Evolutionary conservation across 2,113 vertebrate species (phyloP).

Genomic region (Cyanistes caeruleus): DNA sequence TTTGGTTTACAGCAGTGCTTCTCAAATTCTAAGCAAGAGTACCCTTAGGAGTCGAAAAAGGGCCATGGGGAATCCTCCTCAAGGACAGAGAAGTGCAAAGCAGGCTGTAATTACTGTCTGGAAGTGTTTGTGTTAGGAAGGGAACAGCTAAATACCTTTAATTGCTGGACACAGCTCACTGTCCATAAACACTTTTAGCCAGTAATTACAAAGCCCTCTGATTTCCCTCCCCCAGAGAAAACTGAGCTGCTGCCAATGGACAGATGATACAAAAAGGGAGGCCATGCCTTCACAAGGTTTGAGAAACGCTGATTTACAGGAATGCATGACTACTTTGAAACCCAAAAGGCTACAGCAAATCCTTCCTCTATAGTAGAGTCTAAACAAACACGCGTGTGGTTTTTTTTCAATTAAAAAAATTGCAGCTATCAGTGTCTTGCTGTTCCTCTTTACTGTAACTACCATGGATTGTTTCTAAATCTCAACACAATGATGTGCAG

Average conservation of each 20-base stretch:
- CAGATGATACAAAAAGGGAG: neutral
- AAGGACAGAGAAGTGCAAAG: neutral
- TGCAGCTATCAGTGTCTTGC: constrained; percentile 40
- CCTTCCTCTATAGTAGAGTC: neutral
- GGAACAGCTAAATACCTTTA: constrained; percentile 17
- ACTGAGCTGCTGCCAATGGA: neutral
- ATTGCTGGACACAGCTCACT: neutral
- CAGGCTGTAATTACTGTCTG: neutral
- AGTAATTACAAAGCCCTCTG: neutral
- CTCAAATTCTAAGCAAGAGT: neutral
- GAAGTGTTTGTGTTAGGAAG: neutral
- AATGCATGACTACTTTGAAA: constrained; percentile 31
- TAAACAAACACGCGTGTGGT: neutral
- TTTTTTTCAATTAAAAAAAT: constrained; percentile 45
- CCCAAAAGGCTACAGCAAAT: constrained; percentile 27
- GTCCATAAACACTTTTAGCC: neutral
- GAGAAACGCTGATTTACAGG: constrained; percentile 19
- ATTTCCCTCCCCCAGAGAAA: neutral
- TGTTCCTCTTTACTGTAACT: constrained; percentile 46
- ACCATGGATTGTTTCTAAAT: constrained; percentile 8
- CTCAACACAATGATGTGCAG: neutral
- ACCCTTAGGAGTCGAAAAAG: neutral
- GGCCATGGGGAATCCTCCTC: neutral
- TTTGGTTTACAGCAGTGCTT: constrained; percentile 18
- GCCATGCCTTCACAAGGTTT: neutral